These are phyloP conservation scores for Anguilla japonica DNA, from an alignment of 2,113 vertebrate genomes.

Conservation along the genomic window DNA sequence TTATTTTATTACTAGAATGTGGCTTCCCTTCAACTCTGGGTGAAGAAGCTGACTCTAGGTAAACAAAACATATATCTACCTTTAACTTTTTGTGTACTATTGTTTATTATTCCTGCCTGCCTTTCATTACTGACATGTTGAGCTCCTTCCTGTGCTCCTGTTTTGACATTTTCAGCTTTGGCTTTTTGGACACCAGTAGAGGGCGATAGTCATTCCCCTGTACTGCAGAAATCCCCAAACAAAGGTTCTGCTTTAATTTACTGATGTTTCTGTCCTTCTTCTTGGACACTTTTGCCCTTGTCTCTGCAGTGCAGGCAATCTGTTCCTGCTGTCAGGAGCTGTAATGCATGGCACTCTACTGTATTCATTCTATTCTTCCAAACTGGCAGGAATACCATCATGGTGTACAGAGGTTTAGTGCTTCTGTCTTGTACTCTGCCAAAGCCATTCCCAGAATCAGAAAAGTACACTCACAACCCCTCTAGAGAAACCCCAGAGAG, in stretches of 20 bases:
- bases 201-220: neutral
- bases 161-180: neutral
- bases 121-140: neutral
- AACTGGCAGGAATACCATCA: neutral
- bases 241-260: neutral
- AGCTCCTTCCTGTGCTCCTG: neutral
- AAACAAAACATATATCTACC: too few relatives aligned
- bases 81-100: too few relatives aligned
- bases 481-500: neutral
- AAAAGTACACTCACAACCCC: neutral
- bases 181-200: neutral
- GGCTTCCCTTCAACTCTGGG: too few relatives aligned
- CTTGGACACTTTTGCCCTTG: neutral
- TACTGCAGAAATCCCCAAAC: neutral
- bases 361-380: neutral
- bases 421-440: neutral
- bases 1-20: neutral
- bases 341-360: neutral
- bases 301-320: neutral
- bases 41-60: too few relatives aligned
- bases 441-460: neutral
- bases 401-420: neutral
- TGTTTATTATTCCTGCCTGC: too few relatives aligned
- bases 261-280: neutral
- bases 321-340: neutral